Evolutionary conservation across 2,888 invertebrate genomes (phyloP), one percentile per base, ranked within the genome.

Genomic region (Drosophila nigricruria): DNA sequence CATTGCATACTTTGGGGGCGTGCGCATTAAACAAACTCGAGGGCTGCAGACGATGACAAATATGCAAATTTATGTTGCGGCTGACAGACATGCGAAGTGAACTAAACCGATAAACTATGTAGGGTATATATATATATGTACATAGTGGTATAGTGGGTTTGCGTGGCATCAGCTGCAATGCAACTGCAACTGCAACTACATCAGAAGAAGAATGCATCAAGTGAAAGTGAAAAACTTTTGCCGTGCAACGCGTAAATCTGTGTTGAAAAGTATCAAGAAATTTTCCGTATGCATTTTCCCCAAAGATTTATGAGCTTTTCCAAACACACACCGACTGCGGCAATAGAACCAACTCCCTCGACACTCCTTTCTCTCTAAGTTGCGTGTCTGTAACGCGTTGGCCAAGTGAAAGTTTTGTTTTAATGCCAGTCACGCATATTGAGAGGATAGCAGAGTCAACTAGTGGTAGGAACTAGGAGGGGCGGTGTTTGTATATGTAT

Each of bases 191-290:
- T 58, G 62, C 36, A 63, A 47, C 52, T 64, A 49, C 59, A 36
- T 34, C 27, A 52, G 60, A n/a, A 45, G 60, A 68, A 61, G 64
- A 61, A 83, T 84, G 81, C 84, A 84, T 76, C 77, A 79, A 81
- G 74, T 87, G 84, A 89, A 89, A 89, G 84, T 85, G 89, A 83
- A 84, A 87, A 85, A 87, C 73, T 81, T 87, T 81, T 65, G 53
- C 72, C 76, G 73, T 78, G 73, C 75, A 72, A 65, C 73, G 72
- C 83, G 75, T 83, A 86, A 86, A 88, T 88, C 87, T 78, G 70
- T 63, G 73, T 68, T 67, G 49, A 59, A 72, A 75, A 71, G 27
- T 71, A 86, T 80, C 68, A 66, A 76, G 68, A 64, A 76, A 87
- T 87, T 71, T 81, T 69, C 71, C 62, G 64, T 76, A 87, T 77